Base-by-base conservation (phyloP, 2,797 vertebrate species). In the Notamacropus eugenii region DNA sequence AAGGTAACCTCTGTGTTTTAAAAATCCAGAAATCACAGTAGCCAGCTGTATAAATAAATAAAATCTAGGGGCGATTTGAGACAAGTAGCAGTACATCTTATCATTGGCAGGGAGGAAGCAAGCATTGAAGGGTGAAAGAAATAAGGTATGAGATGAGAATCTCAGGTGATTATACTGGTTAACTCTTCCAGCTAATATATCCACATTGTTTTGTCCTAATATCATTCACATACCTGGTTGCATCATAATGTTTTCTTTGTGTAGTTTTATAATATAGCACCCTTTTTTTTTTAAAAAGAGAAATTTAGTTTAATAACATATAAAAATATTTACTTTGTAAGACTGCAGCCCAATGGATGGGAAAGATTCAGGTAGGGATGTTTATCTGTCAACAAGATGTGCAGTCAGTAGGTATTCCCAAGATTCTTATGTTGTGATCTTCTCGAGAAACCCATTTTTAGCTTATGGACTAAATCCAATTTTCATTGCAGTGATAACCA, bases 381-480 rank as follows among this genome's bases (percentile, higher is more conserved):
- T 56, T 31, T 54, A 40, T 16, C 34, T 93, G 92, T 93, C 94
- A 87, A 93, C 82, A 90, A 90, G 96, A 97, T 87, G 93, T 22
- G 52, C 93, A 74, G 27, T 27, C 93, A 58, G 92, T 56, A 34
- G 93, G 95, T 95, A 91, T 94, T 96, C 62, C 74, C 56, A 96
- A 94, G 67, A 59, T 97, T 67, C 94, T 93, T 93, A 55, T 90
- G 34, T 54, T 93, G 46, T 96, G 95, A 92, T 96, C 91, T 93
- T 97, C 24, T 82, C 87, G 54, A 96, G 94, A 95, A 97, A 93
- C 94, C 93, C 94, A 93, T 94, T 97, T 96, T 90, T 96, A 94
- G 93, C 95, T 97, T 96, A 96, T 95, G 95, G 96, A 58, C 90
- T 91, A 91, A 97, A 97, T 97, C 93, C 93, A 96, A 55, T 97